These are phyloP conservation scores for Diachasma alloeum DNA, from an alignment of 1,140 invertebrate genomes.

Conservation along the genomic window DNA sequence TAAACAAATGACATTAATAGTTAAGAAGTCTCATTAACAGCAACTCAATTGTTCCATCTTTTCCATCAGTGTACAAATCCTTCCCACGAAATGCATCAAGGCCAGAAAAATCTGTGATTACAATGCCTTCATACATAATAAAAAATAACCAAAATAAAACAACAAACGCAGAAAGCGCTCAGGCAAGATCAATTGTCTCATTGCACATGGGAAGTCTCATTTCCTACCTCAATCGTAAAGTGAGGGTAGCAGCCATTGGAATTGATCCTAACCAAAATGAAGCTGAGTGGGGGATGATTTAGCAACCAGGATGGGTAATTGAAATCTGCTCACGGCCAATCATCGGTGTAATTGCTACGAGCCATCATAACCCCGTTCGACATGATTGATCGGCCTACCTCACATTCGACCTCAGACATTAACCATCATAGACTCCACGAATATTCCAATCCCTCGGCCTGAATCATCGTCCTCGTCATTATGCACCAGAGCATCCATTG, in stretches of 20 bases:
- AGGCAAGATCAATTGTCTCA: neutral
- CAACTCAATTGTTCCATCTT: too few relatives aligned
- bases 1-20: too few relatives aligned
- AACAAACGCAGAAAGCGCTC: neutral
- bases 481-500: conserved; percentile 4
- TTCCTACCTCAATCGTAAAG: neutral
- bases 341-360: conserved; percentile 37
- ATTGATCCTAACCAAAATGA: conserved; percentile 9
- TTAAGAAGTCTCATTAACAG: too few relatives aligned
- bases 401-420: conserved; percentile 8
- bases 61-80: too few relatives aligned
- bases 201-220: neutral
- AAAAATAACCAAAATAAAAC: neutral
- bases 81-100: too few relatives aligned
- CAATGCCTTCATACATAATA: too few relatives aligned
- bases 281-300: conserved; percentile 9
- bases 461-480: conserved; percentile 13
- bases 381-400: conserved; percentile 34
- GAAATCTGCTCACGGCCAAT: conserved; percentile 42
- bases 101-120: too few relatives aligned
- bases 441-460: neutral
- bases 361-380: conserved; percentile 26
- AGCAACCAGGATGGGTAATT: conserved; percentile 34
- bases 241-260: conserved; percentile 1
- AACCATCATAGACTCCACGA: neutral